Percentiles rank a stretch among this genome's conserved stretches.
Conservation (phyloP, 2,113 vertebrate species). For the Suncus etruscus region DNA sequence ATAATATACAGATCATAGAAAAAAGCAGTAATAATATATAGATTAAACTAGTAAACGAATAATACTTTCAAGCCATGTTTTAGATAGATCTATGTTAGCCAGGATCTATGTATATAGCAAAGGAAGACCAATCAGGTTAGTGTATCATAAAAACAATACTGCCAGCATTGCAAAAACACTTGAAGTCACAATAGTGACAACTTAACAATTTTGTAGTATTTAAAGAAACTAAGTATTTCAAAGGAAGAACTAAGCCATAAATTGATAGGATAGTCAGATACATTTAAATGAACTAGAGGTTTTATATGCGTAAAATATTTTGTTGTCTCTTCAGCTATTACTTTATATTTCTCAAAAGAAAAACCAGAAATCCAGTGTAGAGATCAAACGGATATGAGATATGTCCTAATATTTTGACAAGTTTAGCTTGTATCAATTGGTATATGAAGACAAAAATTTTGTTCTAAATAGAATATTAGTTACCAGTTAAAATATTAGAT, state of each 20-base stretch:
- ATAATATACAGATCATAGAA: neutral
- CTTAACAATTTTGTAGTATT: neutral
- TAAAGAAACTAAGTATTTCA: neutral
- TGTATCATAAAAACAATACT: neutral
- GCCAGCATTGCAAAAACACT: neutral
- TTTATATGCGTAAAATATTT: no score
- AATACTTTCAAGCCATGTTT: neutral
- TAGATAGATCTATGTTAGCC: neutral
- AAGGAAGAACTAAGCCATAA: neutral
- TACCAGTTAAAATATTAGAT: neutral
- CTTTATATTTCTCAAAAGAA: constrained; percentile 11
- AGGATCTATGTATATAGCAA: neutral
- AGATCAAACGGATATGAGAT: neutral
- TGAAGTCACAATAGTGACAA: neutral
- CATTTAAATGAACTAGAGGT: neutral
- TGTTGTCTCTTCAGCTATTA: neutral
- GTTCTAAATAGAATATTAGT: constrained; percentile 24
- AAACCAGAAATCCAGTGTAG: neutral
- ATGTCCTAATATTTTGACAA: neutral
- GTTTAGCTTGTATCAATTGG: neutral
- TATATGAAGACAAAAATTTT: neutral
- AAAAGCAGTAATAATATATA: neutral
- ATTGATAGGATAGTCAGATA: neutral
- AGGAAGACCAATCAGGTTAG: neutral
- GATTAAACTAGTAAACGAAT: neutral